phyloP scores from a whole-genome alignment of 2,797 vertebrate genomes.

The Enteromius radiatus region DNA sequence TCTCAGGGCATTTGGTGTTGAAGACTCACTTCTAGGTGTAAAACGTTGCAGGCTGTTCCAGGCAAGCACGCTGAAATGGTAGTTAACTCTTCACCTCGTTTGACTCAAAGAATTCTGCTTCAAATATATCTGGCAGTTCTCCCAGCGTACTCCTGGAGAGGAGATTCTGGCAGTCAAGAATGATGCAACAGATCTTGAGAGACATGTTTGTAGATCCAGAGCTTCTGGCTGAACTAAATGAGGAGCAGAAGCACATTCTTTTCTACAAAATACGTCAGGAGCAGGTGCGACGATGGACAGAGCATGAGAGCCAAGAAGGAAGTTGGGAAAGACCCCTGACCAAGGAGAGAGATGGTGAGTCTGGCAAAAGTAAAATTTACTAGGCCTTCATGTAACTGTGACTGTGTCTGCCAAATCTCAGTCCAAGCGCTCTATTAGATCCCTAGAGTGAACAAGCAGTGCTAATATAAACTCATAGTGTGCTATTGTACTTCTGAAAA shows the following conservation, averaged over 20 bases:
- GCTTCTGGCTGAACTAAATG: slow-evolving; percentile 83
- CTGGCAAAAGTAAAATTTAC: no score
- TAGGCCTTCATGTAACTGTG: not conserved
- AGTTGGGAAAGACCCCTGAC: slow-evolving; percentile 57
- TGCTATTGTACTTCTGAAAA: not conserved
- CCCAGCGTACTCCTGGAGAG: slow-evolving; percentile 6
- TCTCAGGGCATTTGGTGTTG: slow-evolving; percentile 2
- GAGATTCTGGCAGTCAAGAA: slow-evolving; percentile 56
- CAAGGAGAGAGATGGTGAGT: slow-evolving; percentile 36
- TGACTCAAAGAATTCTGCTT: slow-evolving; percentile 14
- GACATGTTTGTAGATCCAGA: slow-evolving; percentile 87
- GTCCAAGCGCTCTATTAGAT: not conserved
- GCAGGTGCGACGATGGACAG: slow-evolving; percentile 84
- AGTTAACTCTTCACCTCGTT: slow-evolving; percentile 15
- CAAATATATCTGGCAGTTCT: slow-evolving; percentile 27
- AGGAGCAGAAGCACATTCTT: slow-evolving; percentile 86
- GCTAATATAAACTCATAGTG: not conserved
- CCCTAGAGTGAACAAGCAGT: not conserved
- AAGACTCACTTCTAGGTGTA: not conserved
- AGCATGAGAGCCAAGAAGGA: slow-evolving; percentile 70
- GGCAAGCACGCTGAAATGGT: slow-evolving; percentile 10
- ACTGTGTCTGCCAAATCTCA: not conserved
- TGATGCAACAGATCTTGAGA: slow-evolving; percentile 86
- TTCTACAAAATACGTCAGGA: slow-evolving; percentile 90
- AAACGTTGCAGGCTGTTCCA: slow-evolving; percentile 6